These are phyloP conservation scores for Speoplatyrhinus poulsoni DNA, from an alignment of 2,113 vertebrate genomes.

Conservation along the genomic window DNA sequence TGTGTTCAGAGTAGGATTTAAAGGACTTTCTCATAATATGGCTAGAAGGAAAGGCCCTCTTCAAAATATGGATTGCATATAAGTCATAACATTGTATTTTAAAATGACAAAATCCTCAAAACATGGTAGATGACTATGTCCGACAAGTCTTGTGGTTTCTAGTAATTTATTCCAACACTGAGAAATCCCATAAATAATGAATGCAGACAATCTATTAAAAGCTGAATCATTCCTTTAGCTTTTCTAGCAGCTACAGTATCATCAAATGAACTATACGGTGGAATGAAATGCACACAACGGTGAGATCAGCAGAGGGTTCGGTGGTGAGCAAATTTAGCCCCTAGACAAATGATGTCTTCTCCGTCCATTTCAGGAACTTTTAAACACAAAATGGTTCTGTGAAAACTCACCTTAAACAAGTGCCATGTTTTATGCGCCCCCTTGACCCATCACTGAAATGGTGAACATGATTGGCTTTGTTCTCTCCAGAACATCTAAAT, in stretches of 20 bases:
- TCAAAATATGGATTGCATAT: background rate
- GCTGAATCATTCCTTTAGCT: conserved; percentile 5
- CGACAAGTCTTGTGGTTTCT: conserved; percentile 4
- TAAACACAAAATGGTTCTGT: conserved; percentile 35
- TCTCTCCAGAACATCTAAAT: conserved; percentile 77
- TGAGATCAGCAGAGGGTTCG: conserved; percentile 32
- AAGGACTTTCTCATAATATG: too few species aligned
- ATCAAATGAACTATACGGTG: conserved; percentile 33
- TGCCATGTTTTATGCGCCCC: conserved; percentile 34
- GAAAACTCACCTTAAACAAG: conserved; percentile 31
- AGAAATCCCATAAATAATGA: conserved; percentile 45
- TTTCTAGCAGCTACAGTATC: background rate
- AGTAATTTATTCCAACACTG: conserved; percentile 4
- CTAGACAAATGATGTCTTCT: conserved; percentile 16
- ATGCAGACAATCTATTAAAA: conserved; percentile 25
- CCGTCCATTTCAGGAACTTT: conserved; percentile 44
- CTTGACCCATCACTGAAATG: conserved; percentile 52
- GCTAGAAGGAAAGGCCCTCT: background rate
- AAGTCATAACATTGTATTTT: background rate
- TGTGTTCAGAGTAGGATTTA: background rate
- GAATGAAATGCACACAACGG: conserved; percentile 38
- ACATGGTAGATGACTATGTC: background rate
- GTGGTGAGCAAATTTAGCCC: conserved; percentile 44
- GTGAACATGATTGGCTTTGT: conserved; percentile 68
- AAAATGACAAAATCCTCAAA: background rate